phyloP scores from a whole-genome alignment of 2,797 vertebrate species.

The Allobates femoralis region DNA sequence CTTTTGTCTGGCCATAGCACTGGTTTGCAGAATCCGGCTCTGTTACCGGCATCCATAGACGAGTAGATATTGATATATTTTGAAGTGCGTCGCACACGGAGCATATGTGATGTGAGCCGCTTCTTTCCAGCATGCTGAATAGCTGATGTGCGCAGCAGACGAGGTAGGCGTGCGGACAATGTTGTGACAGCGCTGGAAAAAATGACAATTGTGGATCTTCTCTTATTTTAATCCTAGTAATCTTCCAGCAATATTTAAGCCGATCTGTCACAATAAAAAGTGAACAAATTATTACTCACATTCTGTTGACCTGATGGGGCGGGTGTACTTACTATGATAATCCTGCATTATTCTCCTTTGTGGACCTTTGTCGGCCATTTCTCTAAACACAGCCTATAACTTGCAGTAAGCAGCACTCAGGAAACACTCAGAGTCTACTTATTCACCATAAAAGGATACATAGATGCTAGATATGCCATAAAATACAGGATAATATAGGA shows the following conservation, averaged over 20 bases:
- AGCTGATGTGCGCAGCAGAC: background rate
- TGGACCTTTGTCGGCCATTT: too few relatives aligned
- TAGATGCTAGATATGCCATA: too few relatives aligned
- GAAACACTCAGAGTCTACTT: too few relatives aligned
- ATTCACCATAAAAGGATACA: too few relatives aligned
- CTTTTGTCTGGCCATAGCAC: background rate
- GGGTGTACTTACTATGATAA: too few relatives aligned
- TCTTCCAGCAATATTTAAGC: background rate
- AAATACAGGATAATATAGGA: too few relatives aligned
- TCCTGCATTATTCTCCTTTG: too few relatives aligned
- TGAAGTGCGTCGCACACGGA: background rate
- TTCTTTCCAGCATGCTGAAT: background rate
- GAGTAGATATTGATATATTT: constrained; percentile 18
- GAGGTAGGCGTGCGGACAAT: background rate
- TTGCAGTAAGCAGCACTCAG: too few relatives aligned
- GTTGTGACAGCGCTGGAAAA: background rate
- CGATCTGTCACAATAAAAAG: too few relatives aligned
- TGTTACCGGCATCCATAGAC: background rate
- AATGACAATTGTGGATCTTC: background rate
- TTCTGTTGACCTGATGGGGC: too few relatives aligned
- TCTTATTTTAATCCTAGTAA: background rate
- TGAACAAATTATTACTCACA: too few relatives aligned
- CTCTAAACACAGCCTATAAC: too few relatives aligned
- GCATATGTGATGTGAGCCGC: constrained; percentile 12
- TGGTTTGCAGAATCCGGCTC: background rate